Evolutionary conservation across 2,888 invertebrate species (phyloP).

Genomic region (Sicus ferrugineus): DNA sequence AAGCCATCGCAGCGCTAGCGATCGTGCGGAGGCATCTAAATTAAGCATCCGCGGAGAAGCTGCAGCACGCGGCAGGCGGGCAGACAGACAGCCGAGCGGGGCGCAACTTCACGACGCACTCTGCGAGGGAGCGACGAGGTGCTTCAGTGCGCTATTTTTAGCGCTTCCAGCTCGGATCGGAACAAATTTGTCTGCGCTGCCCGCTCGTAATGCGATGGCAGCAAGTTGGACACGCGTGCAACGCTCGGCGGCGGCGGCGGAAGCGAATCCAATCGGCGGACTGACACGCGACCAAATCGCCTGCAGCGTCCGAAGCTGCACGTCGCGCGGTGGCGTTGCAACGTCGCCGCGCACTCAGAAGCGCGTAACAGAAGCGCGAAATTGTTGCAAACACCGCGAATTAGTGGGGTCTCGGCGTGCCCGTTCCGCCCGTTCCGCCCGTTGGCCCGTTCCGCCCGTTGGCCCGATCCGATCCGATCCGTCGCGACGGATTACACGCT

Average conservation of each 20-base stretch:
- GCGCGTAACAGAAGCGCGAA: not conserved
- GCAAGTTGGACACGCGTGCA: constrained; percentile 14
- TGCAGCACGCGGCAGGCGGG: not conserved
- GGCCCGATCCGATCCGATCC: not conserved
- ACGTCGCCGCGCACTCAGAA: no score
- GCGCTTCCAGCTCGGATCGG: not conserved
- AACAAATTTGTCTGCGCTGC: constrained; percentile 19
- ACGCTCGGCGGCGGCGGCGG: not conserved
- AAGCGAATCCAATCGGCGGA: not conserved
- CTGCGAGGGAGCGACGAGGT: not conserved
- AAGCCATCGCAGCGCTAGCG: not conserved
- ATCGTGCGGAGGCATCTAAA: not conserved
- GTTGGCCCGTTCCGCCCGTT: not conserved
- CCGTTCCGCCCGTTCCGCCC: no score
- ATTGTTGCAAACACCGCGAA: not conserved
- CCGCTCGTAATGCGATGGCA: constrained; percentile 15
- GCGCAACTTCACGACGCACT: not conserved
- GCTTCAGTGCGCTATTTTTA: not conserved
- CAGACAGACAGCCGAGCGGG: not conserved
- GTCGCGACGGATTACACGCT: constrained; percentile 11
- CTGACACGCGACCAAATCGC: not conserved
- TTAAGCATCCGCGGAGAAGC: not conserved
- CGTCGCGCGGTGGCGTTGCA: no score
- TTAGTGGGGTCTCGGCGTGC: no score
- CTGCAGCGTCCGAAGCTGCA: not conserved